phyloP scores from a whole-genome alignment of 1,140 invertebrate genomes.

The Diachasma alloeum region DNA sequence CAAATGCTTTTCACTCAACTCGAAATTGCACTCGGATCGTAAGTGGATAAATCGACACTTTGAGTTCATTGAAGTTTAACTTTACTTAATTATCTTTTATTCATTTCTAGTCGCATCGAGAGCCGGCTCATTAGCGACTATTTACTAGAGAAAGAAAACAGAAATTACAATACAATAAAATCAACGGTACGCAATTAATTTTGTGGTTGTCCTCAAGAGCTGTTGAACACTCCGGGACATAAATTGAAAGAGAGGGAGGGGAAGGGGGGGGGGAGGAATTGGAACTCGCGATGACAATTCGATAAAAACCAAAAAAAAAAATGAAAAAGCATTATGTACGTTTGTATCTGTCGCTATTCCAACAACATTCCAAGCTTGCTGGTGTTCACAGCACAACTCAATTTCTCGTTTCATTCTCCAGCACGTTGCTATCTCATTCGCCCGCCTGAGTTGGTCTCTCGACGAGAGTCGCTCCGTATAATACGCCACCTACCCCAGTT shows the following conservation, averaged over 20 bases:
- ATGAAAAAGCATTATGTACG: neutral
- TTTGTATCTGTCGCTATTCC: slow-evolving; percentile 5
- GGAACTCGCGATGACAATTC: neutral
- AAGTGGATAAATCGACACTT: neutral
- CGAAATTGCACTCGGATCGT: neutral
- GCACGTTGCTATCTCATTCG: slow-evolving; percentile 62
- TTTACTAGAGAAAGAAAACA: no score
- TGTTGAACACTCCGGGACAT: no score
- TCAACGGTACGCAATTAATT: no score
- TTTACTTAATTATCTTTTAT: no score
- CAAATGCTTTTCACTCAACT: neutral
- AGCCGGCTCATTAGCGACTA: no score
- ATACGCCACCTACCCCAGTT: slow-evolving; percentile 62
- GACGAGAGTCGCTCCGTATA: slow-evolving; percentile 56
- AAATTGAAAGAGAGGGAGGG: no score
- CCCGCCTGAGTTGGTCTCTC: slow-evolving; percentile 58
- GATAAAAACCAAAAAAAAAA: neutral
- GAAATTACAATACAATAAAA: no score
- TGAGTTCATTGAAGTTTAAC: neutral
- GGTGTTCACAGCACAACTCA: slow-evolving; percentile 56
- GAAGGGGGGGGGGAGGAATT: neutral
- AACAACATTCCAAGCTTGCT: slow-evolving; percentile 13
- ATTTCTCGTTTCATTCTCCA: slow-evolving; percentile 65
- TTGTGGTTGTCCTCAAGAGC: no score
- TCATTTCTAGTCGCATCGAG: no score